These are phyloP conservation scores for Arvicanthis niloticus DNA, from an alignment of 2,113 vertebrate genomes.

Conservation along the genomic window DNA sequence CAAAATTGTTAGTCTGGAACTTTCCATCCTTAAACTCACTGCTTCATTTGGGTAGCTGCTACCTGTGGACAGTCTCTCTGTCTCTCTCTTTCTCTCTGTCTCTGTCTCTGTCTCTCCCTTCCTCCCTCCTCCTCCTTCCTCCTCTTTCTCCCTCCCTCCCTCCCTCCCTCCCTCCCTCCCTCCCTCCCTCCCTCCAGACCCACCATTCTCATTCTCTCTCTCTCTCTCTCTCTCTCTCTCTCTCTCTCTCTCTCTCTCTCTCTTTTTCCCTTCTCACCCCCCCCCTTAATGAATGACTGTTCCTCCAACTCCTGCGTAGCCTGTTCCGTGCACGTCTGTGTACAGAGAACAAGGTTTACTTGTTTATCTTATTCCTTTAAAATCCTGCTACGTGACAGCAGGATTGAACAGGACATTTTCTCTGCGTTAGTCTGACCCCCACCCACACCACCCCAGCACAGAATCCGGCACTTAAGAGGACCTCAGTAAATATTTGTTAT, in stretches of 20 bases:
- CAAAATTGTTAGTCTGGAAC: neutral
- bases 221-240: no score
- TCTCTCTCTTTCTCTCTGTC: no score
- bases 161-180: neutral
- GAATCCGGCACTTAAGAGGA: neutral
- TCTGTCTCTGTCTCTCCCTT: no score
- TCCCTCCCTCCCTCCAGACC: no score
- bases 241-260: no score
- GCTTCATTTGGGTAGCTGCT: neutral
- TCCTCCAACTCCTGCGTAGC: neutral
- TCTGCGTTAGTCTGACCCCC: neutral
- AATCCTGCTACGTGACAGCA: neutral
- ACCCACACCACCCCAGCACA: neutral
- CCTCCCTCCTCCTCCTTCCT: no score
- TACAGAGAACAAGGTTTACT: neutral
- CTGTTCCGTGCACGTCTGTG: slow-evolving; percentile 28
- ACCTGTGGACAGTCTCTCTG: neutral
- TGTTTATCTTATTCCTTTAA: neutral
- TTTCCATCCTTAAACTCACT: neutral
- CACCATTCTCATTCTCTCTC: no score
- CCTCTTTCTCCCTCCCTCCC: no score
- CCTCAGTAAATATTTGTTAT: neutral
- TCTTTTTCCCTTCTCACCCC: no score
- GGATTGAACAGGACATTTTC: neutral
- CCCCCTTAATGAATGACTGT: neutral